phyloP scores from a whole-genome alignment of 2,113 vertebrate genomes.

The Scatophagus argus region DNA sequence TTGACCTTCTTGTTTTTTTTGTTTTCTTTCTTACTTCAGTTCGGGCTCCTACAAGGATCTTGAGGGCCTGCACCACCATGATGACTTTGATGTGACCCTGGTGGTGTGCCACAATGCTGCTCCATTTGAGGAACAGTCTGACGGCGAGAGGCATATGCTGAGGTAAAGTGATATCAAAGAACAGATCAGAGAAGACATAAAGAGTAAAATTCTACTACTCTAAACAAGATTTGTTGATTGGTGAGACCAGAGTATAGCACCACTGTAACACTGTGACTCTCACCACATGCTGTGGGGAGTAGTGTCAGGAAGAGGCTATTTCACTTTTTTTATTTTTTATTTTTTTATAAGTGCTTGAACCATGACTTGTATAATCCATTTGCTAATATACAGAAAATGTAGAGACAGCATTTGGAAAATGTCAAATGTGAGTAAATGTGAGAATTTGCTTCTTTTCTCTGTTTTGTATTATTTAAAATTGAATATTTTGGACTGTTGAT shows the following conservation, averaged over 20 bases:
- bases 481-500: too few species aligned
- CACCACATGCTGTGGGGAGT: background rate
- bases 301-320: background rate
- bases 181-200: background rate
- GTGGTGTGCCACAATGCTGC: conserved; percentile 94
- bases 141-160: conserved; percentile 93
- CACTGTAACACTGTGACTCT: background rate
- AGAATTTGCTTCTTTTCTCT: background rate
- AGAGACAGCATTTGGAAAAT: background rate
- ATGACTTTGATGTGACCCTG: conserved; percentile 97
- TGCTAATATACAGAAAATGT: background rate
- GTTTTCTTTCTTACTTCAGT: conserved; percentile 75
- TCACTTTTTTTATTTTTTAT: background rate
- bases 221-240: too few species aligned
- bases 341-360: background rate
- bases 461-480: background rate
- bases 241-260: background rate
- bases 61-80: conserved; percentile 94
- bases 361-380: background rate
- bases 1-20: background rate
- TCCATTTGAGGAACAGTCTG: conserved; percentile 96
- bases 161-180: conserved; percentile 80
- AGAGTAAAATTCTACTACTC: background rate
- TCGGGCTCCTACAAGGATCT: conserved; percentile 96
- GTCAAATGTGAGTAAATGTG: background rate